Evolutionary conservation across 2,888 invertebrate species (phyloP).

Genomic region (Ophraella communa): DNA sequence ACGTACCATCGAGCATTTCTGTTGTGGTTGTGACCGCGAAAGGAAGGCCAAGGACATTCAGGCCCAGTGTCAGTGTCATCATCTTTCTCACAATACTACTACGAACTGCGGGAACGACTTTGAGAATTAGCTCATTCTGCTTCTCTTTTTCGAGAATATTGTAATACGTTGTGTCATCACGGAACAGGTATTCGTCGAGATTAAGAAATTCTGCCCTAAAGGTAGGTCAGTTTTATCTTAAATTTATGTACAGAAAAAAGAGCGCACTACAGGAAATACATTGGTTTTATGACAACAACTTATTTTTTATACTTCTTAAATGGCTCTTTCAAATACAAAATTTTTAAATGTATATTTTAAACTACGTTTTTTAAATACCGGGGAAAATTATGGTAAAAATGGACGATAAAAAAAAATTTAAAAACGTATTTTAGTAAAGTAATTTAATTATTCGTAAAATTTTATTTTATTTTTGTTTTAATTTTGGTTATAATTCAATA

Average conservation of each 20-base stretch:
- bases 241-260: not conserved
- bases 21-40: slow-evolving; percentile 60
- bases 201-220: not conserved
- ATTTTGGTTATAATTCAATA: no score
- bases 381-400: no score
- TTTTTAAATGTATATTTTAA: no score
- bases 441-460: no score
- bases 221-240: slow-evolving; percentile 19
- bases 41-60: slow-evolving; percentile 57
- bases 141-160: not conserved
- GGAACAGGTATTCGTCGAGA: not conserved
- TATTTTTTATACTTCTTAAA: no score
- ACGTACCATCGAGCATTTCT: slow-evolving; percentile 59
- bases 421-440: no score
- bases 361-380: no score
- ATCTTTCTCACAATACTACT: slow-evolving; percentile 24
- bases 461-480: no score
- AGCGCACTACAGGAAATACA: no score
- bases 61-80: slow-evolving; percentile 53
- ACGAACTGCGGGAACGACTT: slow-evolving; percentile 7
- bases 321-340: no score
- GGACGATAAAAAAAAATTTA: no score
- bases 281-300: no score
- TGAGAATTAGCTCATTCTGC: not conserved
- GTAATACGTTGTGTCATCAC: slow-evolving; percentile 3